A percentile compares a stretch with the other conserved stretches of the same genome.
phyloP scores from a whole-genome alignment of 1,140 invertebrate species.

The Drosophila asahinai region DNA sequence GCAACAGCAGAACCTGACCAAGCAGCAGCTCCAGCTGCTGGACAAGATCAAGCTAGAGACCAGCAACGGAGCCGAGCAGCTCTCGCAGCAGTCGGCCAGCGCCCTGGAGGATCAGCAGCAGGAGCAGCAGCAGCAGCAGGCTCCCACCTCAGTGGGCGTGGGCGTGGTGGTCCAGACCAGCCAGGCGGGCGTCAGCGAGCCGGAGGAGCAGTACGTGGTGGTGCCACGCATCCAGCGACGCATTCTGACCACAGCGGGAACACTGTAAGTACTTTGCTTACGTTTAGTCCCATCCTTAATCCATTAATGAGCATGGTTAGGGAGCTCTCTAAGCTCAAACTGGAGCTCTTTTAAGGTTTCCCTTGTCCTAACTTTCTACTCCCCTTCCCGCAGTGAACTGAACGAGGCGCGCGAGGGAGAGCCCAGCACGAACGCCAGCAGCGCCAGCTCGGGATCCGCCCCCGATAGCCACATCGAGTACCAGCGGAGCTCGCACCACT shows the following conservation, averaged over 20 bases:
- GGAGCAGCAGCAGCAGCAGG: slow-evolving; percentile 48
- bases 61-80: slow-evolving; percentile 59
- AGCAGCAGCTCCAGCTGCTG: slow-evolving; percentile 72
- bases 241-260: slow-evolving; percentile 77
- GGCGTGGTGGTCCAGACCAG: slow-evolving; percentile 62
- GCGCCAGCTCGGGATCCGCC: slow-evolving; percentile 60
- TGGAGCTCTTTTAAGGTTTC: too few species aligned
- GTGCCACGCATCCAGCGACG: slow-evolving; percentile 63
- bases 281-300: too few species aligned
- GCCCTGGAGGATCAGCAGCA: slow-evolving; percentile 70
- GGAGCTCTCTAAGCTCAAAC: neutral
- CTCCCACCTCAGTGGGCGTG: slow-evolving; percentile 51
- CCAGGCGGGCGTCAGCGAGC: slow-evolving; percentile 52
- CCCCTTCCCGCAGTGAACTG: slow-evolving; percentile 47
- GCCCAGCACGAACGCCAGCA: slow-evolving; percentile 58
- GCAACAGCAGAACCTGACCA: slow-evolving; percentile 62
- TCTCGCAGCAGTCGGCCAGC: slow-evolving; percentile 32
- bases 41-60: slow-evolving; percentile 78
- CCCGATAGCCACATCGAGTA: slow-evolving; percentile 65
- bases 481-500: slow-evolving; percentile 62
- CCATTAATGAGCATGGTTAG: too few species aligned
- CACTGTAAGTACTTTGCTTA: slow-evolving; percentile 70
- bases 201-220: slow-evolving; percentile 65
- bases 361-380: neutral
- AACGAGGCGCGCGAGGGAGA: slow-evolving; percentile 73